Percentiles rank a stretch among this genome's conserved stretches.
These are phyloP conservation scores for Monochamus saltuarius DNA, from an alignment of 1,140 invertebrate species.

Conservation along the genomic window DNA sequence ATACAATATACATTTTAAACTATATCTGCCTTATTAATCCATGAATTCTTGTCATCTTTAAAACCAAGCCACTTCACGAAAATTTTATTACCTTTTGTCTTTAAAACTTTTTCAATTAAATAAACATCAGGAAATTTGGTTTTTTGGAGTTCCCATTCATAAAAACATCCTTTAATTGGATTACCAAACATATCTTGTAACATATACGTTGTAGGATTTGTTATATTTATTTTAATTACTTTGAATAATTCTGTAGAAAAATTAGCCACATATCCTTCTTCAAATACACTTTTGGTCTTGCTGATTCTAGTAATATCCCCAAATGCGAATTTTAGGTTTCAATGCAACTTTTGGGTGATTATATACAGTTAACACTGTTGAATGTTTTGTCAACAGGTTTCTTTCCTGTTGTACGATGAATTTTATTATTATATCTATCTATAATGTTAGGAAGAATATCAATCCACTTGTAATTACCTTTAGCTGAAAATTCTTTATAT, in stretches of 20 bases:
- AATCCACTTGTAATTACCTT: constrained; percentile 43
- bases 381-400: constrained; percentile 34
- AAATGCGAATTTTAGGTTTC: constrained; percentile 36
- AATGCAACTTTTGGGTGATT: constrained; percentile 26
- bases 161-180: constrained; percentile 45
- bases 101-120: no score
- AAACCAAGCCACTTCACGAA: no score
- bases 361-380: constrained; percentile 28
- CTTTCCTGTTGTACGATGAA: constrained; percentile 45
- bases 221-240: constrained; percentile 41
- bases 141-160: no score
- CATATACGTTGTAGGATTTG: constrained; percentile 46
- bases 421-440: constrained; percentile 43
- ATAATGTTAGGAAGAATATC: constrained; percentile 41
- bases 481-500: constrained; percentile 47
- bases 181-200: constrained; percentile 41
- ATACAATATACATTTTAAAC: no score
- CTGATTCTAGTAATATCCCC: constrained; percentile 50
- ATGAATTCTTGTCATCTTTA: no score
- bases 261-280: constrained; percentile 52
- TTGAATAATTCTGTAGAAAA: constrained; percentile 52
- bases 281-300: constrained; percentile 49
- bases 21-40: no score
- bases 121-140: no score
- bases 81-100: no score